Conservation (phyloP, 2,888 invertebrate species). For the Tinea trinotella region DNA sequence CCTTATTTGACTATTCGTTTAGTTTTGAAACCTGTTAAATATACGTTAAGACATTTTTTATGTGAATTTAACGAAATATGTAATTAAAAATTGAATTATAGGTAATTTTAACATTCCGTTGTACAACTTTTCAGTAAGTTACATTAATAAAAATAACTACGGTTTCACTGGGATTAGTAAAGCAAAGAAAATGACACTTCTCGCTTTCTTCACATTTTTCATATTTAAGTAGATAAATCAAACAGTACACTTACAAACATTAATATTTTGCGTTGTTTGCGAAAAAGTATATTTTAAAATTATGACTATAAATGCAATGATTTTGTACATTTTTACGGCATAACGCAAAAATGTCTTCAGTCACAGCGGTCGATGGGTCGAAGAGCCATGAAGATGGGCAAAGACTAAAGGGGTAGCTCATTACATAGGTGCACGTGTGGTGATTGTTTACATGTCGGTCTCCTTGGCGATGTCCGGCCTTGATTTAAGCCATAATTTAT, state of each 20-base stretch:
- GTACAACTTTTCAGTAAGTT: too few species aligned
- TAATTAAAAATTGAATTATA: too few species aligned
- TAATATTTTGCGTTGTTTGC: conserved; percentile 81
- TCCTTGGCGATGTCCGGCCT: conserved; percentile 59
- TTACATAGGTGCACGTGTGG: conserved; percentile 21
- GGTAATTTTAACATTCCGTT: too few species aligned
- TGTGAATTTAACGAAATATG: too few species aligned
- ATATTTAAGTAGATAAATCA: neutral
- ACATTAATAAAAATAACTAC: neutral
- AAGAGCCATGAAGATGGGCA: neutral
- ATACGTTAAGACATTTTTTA: too few species aligned
- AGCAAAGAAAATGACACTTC: neutral
- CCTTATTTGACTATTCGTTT: too few species aligned
- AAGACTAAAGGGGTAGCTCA: neutral
- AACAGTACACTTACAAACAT: conserved; percentile 74
- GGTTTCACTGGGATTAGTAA: neutral
- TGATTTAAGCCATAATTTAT: conserved; percentile 28
- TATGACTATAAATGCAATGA: conserved; percentile 27
- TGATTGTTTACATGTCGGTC: conserved; percentile 45
- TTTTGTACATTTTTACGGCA: conserved; percentile 13
- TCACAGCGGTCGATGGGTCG: neutral
- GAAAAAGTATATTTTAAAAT: conserved; percentile 29
- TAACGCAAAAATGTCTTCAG: neutral
- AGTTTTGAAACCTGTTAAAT: too few species aligned
- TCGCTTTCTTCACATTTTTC: neutral